Conservation (phyloP, 2,113 vertebrate genomes). For the Ceratotherium simum region DNA sequence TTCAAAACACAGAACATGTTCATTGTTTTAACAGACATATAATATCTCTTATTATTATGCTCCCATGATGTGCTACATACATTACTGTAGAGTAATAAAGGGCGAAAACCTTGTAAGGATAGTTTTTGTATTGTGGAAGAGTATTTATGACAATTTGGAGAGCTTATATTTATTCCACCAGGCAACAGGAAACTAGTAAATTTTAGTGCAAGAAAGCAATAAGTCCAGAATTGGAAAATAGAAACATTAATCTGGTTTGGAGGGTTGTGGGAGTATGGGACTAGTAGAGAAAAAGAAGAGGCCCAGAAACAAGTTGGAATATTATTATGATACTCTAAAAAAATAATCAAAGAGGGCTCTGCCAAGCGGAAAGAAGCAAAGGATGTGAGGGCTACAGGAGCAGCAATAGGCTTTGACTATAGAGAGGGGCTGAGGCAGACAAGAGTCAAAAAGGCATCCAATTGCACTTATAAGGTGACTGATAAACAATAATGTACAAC, state of each 20-base stretch:
- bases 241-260: background rate
- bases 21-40: background rate
- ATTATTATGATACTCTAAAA: background rate
- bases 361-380: background rate
- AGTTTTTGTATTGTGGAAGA: background rate
- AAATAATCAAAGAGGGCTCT: background rate
- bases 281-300: background rate
- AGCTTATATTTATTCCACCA: background rate
- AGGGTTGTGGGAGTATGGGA: background rate
- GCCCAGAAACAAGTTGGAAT: background rate
- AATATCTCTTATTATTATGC: background rate
- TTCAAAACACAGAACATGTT: background rate
- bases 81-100: background rate
- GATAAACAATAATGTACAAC: too few relatives aligned
- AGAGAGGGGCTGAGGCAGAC: background rate
- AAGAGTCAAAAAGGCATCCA: background rate
- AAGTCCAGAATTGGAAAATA: background rate
- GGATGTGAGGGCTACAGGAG: fast-evolving
- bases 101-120: background rate
- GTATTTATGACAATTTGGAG: background rate
- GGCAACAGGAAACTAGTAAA: background rate
- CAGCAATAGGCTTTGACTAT: background rate
- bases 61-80: background rate
- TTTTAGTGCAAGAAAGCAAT: background rate
- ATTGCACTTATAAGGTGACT: too few relatives aligned